These are phyloP conservation scores for Saccostrea glomerata DNA, from an alignment of 1,140 invertebrate genomes.

Conservation along the genomic window DNA sequence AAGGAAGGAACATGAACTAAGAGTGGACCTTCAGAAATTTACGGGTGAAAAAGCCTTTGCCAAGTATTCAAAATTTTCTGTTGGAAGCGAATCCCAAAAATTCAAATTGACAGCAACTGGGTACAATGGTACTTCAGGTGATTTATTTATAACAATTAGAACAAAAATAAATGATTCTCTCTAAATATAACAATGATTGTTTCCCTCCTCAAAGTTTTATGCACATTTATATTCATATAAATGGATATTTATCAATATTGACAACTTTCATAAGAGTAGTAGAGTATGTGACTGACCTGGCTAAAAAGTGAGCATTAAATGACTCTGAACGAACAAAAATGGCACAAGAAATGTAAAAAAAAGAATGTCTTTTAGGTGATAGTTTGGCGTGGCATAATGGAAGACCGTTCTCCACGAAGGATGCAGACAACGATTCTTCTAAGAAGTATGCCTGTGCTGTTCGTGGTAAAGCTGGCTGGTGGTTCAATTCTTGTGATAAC, in stretches of 20 bases:
- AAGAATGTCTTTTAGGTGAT: neutral
- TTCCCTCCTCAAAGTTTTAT: no score
- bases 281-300: neutral
- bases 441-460: neutral
- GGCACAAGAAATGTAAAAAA: no score
- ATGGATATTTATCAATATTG: no score
- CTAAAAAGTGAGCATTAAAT: neutral
- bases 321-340: neutral
- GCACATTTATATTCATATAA: no score
- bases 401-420: constrained; percentile 11
- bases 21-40: constrained; percentile 96
- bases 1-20: constrained; percentile 88
- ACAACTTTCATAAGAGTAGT: no score
- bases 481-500: neutral
- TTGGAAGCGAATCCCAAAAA: constrained; percentile 84
- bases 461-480: neutral
- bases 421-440: constrained; percentile 10
- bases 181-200: no score
- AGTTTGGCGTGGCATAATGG: constrained; percentile 4
- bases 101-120: constrained; percentile 90
- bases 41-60: constrained; percentile 88
- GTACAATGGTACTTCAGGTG: constrained; percentile 82
- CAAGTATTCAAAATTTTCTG: constrained; percentile 65
- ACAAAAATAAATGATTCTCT: no score
- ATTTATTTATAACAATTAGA: no score